phyloP scores from a whole-genome alignment of 2,797 vertebrate genomes.

The Sebastes alutus region DNA sequence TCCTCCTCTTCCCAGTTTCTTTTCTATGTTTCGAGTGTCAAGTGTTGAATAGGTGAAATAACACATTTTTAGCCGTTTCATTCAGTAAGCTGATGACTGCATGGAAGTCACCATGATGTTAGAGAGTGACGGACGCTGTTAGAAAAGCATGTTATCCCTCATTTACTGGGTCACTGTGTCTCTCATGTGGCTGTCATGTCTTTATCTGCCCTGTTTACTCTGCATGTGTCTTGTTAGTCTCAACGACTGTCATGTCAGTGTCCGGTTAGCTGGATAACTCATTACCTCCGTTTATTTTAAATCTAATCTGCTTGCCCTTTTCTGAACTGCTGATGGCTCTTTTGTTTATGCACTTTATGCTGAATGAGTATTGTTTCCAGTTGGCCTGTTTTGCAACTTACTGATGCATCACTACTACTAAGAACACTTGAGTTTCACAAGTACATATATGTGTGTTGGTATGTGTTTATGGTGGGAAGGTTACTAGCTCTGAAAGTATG shows the following conservation, averaged over 20 bases:
- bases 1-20: not conserved
- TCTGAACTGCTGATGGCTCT: not conserved
- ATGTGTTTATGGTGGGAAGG: not conserved
- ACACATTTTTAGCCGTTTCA: not conserved
- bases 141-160: not conserved
- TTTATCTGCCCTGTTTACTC: slow-evolving; percentile 17
- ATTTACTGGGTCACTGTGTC: not conserved
- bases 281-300: slow-evolving; percentile 5
- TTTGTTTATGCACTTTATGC: not conserved
- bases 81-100: not conserved
- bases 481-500: not conserved
- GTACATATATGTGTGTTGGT: not conserved
- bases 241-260: not conserved
- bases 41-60: not conserved
- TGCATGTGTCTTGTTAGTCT: slow-evolving; percentile 7
- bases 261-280: not conserved
- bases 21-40: not conserved
- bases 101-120: not conserved
- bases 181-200: not conserved
- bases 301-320: not conserved
- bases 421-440: not conserved
- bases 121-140: not conserved
- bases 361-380: not conserved
- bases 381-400: not conserved
- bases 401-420: not conserved